Base-by-base conservation (phyloP, 2,797 vertebrate species). In the Eulemur mongoz region DNA sequence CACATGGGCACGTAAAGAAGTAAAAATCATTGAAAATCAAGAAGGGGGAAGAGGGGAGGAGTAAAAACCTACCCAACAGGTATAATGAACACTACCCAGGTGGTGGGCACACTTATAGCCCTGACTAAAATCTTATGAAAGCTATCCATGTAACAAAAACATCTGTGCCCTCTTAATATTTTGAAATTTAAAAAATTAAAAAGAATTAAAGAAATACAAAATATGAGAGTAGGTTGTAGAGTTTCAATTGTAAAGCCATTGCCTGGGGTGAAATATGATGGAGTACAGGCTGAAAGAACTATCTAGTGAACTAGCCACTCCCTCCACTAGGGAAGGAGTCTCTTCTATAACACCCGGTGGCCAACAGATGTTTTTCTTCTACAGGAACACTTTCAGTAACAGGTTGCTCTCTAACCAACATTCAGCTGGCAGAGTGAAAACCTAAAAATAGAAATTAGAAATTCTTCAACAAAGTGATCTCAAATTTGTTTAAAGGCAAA, bases 391-490 rank as follows among this genome's bases (percentile, higher is more conserved):
- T n/a, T 67, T 73, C 67, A 57, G 40, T n/a, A 35, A 72, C 7
- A 59, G 52, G 14, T 27, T 69, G 32, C 17, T 79, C 63, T 97
- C 32, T 70, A 38, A 67, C 35, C 27, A 83, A 45, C 38, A 50
- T 50, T 20, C 27, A 50, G 7, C 59, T 57, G 9, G 45, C 72
- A 59, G 17, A 76, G 0, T n/a, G 7, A 48, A 93, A 73, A 67
- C 4, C 50, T 90, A 87, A 96, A 87, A 80, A 72, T 22, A 84
- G 76, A 95, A 90, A 95, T 45, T 76, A 76, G 76, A 90, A 90
- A 59, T 50, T 50, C 61, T 48, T 78, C 27, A 54, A 82, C 38
- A 69, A 83, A 75, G 20, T 59, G 30, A 54, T 23, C 15, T 82
- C 32, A 75, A 65, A 61, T 63, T 89, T 93, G n/a, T 61, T 52